These are phyloP conservation scores for Ptilorrhoa leucosticta DNA, from an alignment of 2,113 vertebrate species.

Conservation along the genomic window DNA sequence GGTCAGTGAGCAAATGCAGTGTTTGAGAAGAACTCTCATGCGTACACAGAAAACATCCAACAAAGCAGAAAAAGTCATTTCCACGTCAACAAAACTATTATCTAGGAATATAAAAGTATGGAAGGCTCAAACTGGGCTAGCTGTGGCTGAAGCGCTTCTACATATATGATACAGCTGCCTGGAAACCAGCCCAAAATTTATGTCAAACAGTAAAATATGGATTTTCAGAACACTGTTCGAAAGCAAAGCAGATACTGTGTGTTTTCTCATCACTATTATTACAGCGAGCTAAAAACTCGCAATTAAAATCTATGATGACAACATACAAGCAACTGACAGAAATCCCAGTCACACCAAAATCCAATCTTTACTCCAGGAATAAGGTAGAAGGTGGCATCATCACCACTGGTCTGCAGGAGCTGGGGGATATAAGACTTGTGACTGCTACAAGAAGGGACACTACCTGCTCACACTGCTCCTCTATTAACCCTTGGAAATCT, in stretches of 20 bases:
- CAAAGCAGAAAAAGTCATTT: slow-evolving; percentile 61
- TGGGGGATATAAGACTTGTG: background rate
- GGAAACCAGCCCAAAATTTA: background rate
- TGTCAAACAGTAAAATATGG: background rate
- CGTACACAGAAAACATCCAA: slow-evolving; percentile 46
- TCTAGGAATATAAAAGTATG: slow-evolving; percentile 5
- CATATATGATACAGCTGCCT: background rate
- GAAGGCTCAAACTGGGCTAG: background rate
- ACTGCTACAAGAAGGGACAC: background rate
- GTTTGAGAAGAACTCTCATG: slow-evolving; percentile 54
- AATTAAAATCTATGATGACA: background rate
- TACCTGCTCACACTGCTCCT: background rate
- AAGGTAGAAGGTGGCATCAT: background rate
- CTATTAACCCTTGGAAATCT: slow-evolving; percentile 7
- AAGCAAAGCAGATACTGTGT: background rate
- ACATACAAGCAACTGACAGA: background rate
- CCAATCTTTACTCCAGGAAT: background rate
- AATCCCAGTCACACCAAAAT: background rate
- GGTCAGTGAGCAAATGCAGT: slow-evolving; percentile 68
- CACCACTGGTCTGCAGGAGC: background rate
- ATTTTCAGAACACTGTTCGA: background rate
- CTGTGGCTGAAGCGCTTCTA: background rate
- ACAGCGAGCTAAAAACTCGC: background rate
- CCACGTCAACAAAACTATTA: slow-evolving; percentile 59
- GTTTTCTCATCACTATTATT: background rate